Evolutionary conservation across 2,888 invertebrate genomes (phyloP), one percentile per base, ranked within the genome.

Genomic region (Pasiphila rectangulata): DNA sequence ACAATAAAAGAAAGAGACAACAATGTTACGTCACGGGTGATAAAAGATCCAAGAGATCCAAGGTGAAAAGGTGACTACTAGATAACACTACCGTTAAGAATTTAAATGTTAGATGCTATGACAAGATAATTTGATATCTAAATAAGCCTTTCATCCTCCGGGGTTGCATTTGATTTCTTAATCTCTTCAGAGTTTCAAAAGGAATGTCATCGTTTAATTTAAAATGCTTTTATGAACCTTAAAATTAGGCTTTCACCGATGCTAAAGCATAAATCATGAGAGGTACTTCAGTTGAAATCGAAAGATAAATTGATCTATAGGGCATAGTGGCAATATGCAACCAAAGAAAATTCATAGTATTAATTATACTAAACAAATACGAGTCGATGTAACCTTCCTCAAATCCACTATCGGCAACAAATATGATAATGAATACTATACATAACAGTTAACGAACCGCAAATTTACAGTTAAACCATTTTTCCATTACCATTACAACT

Each of bases 51-150:
- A 38, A 55, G 55, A 50, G 38, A 27, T 29, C 21, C 21, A 38
- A 55, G 55, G 53, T 53, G 49, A 55, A 54, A 24, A 55, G 57
- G 55, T 55, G 48, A 47, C 37, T 37, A 30, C 17, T 37, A 45
- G 54, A 57, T 57, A 53, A 57, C 39, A 49, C 35, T 37, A 51
- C 57, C 48, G 57, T 51, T 57, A 57, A 44, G 47, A 50, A 50
- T 50, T 45, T 50, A 42, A 50, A 51, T 46, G 43, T 46, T 39
- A 20, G 46, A 46, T 39, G 38, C 25, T 41, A 37, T 43, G 46
- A 51, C 43, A 39, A 46, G 51, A 43, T 51, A 46, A 51, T 43
- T 46, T 46, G 43, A 40, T 51, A 46, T 45, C 50, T 45, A 38
- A 30, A 49, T 49, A 40, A 39, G 25, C 32, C 20, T 37, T 45